Evolutionary conservation across 2,888 invertebrate genomes (phyloP), one percentile per base, ranked within the genome.

Genomic region (Vesta saturnalis): DNA sequence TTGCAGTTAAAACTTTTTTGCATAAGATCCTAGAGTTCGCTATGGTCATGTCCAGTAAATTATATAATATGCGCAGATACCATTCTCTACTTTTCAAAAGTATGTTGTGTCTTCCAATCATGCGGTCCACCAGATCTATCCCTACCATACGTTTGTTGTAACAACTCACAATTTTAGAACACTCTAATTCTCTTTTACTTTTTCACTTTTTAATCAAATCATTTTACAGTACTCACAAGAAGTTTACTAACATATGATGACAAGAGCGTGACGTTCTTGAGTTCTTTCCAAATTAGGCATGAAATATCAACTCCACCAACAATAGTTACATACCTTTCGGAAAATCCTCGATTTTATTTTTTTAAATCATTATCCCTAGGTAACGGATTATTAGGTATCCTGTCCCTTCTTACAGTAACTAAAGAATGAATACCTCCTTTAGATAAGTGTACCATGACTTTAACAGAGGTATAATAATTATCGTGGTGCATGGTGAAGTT

Each of bases 181-280:
- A 49, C 8, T 15, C 49, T 2, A 49, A 15, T 49, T 49, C 18
- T 16, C 14, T 10, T 14, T 14, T 49, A 4, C 2, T 49, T 15
- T 49, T 15, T 15, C 8, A 4, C 49, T 49, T 49, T 49, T 49
- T 49, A n/a, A 15, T 49, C 49, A 15, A 14, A 18, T 8, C 49
- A 10, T 14, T 49, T 35, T 2, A 61, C 60, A 35, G 4, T 22
- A 14, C 35, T 54, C 43, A 57, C 69, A 10, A 67, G 62, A 22
- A 80, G 75, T 72, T 75, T 77, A 64, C 79, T 80, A 70, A 79
- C 79, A 65, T 78, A 81, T 56, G 80, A 79, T 67, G 81, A 80
- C 69, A 78, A 74, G 67, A 80, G 72, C 61, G 72, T 76, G 59
- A 80, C 79, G 67, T 74, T 76, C 70, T 80, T 80, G 12, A n/a